phyloP scores from a whole-genome alignment of 2,888 invertebrate species.

The Limulus polyphemus region DNA sequence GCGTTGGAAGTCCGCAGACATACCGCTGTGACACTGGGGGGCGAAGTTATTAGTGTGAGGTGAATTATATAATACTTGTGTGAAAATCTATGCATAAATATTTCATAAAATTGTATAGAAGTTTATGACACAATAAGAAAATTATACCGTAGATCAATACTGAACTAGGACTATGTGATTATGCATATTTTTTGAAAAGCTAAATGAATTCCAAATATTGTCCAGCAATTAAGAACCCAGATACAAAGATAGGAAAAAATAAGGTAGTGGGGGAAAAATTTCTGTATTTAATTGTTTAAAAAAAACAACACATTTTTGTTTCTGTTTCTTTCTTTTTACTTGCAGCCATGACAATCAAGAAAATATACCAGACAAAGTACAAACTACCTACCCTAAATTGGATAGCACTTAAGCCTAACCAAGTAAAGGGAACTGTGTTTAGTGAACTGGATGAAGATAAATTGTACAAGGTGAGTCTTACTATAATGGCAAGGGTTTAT shows the following conservation, averaged over 20 bases:
- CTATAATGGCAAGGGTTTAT: background rate
- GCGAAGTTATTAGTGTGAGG: no score
- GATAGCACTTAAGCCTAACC: conserved; percentile 94
- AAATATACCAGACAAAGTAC: conserved; percentile 91
- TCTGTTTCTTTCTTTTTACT: no score
- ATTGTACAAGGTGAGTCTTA: conserved; percentile 45
- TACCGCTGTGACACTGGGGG: no score
- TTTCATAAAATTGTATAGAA: background rate
- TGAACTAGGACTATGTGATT: background rate
- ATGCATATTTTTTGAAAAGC: no score
- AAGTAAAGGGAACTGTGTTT: conserved; percentile 96
- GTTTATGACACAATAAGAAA: background rate
- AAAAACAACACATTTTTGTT: no score
- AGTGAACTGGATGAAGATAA: conserved; percentile 92
- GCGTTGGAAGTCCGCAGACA: no score
- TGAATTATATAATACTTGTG: no score
- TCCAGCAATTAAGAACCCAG: no score
- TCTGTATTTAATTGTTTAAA: no score
- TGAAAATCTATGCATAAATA: background rate
- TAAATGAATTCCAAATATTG: no score
- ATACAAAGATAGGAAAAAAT: no score
- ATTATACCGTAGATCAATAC: background rate
- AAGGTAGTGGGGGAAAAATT: no score
- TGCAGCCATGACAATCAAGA: conserved; percentile 77
- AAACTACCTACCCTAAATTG: conserved; percentile 95